phyloP scores from a whole-genome alignment of 1,140 invertebrate species.

The Drosophila albomicans region DNA sequence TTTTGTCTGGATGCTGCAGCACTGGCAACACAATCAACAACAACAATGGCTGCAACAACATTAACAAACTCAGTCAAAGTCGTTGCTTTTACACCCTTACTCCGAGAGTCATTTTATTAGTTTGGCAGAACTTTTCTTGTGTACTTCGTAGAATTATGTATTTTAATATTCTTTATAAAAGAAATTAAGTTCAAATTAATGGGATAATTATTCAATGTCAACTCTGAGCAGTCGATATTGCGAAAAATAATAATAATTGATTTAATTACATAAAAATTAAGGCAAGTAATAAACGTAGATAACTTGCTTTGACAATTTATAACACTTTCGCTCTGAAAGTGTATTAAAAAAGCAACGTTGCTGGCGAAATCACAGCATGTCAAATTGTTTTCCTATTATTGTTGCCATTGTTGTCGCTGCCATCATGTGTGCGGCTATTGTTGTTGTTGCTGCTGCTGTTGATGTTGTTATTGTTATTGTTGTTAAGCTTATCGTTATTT shows the following conservation, averaged over 20 bases:
- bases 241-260: too few relatives aligned
- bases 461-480: conserved; percentile 48
- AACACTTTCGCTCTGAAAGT: not conserved
- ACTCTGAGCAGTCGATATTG: too few relatives aligned
- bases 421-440: conserved; percentile 25
- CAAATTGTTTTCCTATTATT: conserved; percentile 82
- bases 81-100: conserved; percentile 11
- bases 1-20: conserved; percentile 41
- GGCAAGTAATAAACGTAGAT: not conserved
- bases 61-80: not conserved
- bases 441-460: conserved; percentile 56
- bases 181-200: too few relatives aligned
- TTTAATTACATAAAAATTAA: too few relatives aligned
- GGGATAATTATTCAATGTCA: too few relatives aligned
- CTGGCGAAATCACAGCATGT: conserved; percentile 75
- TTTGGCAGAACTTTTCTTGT: too few relatives aligned
- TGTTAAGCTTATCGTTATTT: conserved; percentile 78
- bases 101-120: not conserved
- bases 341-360: conserved; percentile 20
- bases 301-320: not conserved
- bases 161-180: too few relatives aligned
- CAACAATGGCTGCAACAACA: conserved; percentile 9
- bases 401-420: conserved; percentile 68
- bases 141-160: too few relatives aligned
- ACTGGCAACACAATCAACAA: conserved; percentile 5